These are phyloP conservation scores for Calameuta pallipes DNA, from an alignment of 2,888 invertebrate species.

Conservation along the genomic window DNA sequence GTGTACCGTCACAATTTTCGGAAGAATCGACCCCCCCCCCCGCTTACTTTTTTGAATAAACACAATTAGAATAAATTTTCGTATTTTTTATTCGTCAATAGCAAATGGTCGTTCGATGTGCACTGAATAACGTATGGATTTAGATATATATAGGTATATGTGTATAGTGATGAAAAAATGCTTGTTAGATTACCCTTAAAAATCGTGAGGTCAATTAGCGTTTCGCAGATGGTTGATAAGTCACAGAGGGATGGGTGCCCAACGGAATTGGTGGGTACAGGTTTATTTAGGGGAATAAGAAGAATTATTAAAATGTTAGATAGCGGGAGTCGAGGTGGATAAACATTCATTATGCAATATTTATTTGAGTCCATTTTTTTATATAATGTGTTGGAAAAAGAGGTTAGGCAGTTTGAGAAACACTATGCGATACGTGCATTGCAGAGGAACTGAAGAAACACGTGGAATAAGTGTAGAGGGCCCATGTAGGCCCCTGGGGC, in stretches of 20 bases:
- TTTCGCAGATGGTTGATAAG: slow-evolving; percentile 12
- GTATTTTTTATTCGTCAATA: not conserved
- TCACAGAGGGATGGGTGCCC: slow-evolving; percentile 6
- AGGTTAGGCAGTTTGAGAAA: not conserved
- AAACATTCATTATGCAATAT: not conserved
- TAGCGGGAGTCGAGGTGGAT: not conserved
- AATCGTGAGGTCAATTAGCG: slow-evolving; percentile 43
- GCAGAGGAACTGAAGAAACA: not conserved
- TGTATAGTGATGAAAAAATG: slow-evolving; percentile 19
- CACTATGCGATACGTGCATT: not conserved
- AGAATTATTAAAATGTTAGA: slow-evolving; percentile 26
- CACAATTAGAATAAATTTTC: not conserved
- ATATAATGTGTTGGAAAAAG: not conserved
- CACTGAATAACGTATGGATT: not conserved
- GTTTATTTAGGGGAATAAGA: slow-evolving; percentile 36
- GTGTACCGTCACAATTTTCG: not conserved
- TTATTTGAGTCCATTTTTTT: not conserved
- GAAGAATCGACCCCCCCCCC: not conserved
- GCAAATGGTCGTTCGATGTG: not conserved
- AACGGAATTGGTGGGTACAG: slow-evolving; percentile 30
- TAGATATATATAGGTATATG: not conserved
- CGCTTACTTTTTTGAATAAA: not conserved
- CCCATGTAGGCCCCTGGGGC: slow-evolving; percentile 13
- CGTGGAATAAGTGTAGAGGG: not conserved
- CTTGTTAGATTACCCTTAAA: slow-evolving; percentile 15